These are phyloP conservation scores for Sinocyclocheilus anshuiensis DNA, from an alignment of 2,113 vertebrate species.

Conservation along the genomic window DNA sequence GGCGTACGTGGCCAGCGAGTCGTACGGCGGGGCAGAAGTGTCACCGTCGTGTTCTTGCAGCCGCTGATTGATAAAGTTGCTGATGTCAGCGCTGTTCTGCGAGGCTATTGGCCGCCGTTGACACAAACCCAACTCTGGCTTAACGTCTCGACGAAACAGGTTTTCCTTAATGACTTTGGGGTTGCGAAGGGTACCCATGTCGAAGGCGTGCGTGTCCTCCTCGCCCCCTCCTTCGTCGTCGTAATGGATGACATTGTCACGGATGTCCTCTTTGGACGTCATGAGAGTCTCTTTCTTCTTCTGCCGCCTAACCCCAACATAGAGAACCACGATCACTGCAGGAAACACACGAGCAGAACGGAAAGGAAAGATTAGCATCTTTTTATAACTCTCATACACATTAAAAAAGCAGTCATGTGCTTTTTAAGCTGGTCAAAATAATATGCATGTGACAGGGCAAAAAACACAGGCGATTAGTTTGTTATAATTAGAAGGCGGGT, in stretches of 20 bases:
- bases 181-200: slow-evolving; percentile 95
- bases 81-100: slow-evolving; percentile 89
- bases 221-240: slow-evolving; percentile 98
- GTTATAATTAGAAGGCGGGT: not conserved
- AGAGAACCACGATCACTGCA: slow-evolving; percentile 94
- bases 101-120: slow-evolving; percentile 67
- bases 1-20: slow-evolving; percentile 94
- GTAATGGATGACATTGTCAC: slow-evolving; percentile 98
- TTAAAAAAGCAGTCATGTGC: not conserved
- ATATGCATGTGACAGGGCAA: not conserved
- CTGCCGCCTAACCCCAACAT: slow-evolving; percentile 88
- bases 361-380: not conserved
- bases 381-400: not conserved
- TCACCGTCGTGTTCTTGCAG: slow-evolving; percentile 89
- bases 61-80: slow-evolving; percentile 90
- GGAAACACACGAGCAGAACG: not conserved
- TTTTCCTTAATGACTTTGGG: slow-evolving; percentile 93
- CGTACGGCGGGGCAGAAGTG: slow-evolving; percentile 89
- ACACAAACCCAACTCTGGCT: slow-evolving; percentile 82
- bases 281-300: slow-evolving; percentile 96
- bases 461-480: not conserved
- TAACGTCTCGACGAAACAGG: slow-evolving; percentile 89
- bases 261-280: slow-evolving; percentile 97
- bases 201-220: slow-evolving; percentile 97
- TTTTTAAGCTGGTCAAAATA: not conserved